Base-by-base conservation (phyloP, 2,888 invertebrate species). In the Acleris sparsana region DNA sequence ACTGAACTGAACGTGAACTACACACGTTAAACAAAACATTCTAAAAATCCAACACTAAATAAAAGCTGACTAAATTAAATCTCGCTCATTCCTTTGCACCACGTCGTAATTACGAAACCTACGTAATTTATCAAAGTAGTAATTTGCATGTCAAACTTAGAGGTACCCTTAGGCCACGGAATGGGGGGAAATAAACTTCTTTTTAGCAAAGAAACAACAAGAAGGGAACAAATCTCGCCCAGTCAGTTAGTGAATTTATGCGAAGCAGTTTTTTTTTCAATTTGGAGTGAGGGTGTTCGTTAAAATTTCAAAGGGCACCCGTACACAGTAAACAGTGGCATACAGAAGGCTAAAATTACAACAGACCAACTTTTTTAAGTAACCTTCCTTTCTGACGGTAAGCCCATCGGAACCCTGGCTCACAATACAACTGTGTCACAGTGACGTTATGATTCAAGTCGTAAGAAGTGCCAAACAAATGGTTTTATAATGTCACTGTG, bases 201-300 rank as follows among this genome's bases (percentile, higher is more conserved):
- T 68, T 69, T 74, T 72, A 64, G 66, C 68, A 67, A 68, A 70
- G 70, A 71, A 69, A 61, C 62, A 67, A 70, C 69, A 73, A 71
- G 69, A 73, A 75, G 73, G 71, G 67, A 73, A 75, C 74, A 82
- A 83, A 84, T 82, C 82, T 80, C 79, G 76, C 69, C 62, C 69
- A 66, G 68, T 69, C 66, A 69, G 70, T 69, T 67, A 39, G 71
- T 61, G 73, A 84, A 87, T 87, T 84, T 86, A 85, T 82, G 82
- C 73, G 73, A 63, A 71, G 82, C 79, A 80, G 82, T 88, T 84
- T 82, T 83, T 86, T 87, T 84, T 88, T 82, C 85, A 86, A 86
- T 88, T 87, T 83, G 75, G 73, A 71, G 71, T 78, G 79, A 63
- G 73, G 71, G 76, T 55, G 74, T 81, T 85, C 84, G 83, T 87